Base-by-base conservation (phyloP, 2,797 vertebrate species). In the Dryobates pubescens region DNA sequence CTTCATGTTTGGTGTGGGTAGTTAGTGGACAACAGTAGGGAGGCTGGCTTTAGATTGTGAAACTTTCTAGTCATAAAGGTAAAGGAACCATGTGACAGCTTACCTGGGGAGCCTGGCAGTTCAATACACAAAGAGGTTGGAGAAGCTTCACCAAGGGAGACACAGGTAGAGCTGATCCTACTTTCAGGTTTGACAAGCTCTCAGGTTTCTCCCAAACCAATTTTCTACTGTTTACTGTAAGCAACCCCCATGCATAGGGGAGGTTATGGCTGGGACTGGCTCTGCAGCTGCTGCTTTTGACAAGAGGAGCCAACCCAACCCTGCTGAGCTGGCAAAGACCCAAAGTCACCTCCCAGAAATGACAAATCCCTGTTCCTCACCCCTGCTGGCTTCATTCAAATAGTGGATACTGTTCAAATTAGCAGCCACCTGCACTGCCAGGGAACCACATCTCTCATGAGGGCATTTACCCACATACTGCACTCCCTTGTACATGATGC, bases 201-300 rank as follows among this genome's bases (percentile, higher is more conserved):
- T 75, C 43, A 82, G 57, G 34, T 45, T 76, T 71, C 61, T 94
- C 77, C 71, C 64, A 73, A 3, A 9, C 17, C 22, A 41, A 7
- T 95, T 82, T 73, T 49, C 41, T 43, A 13, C 11, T 1, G 4
- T 14, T 88, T 38, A 15, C 38, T 73, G 45, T 7, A 53, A 89
- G 56, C 13, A 56, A 56, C 9, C 38, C 32, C 63, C 41, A 4
- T 4, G 67, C 70, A 57, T 27, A 86, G 63, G 64, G 70, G 59
- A 88, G 57, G 14, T 68, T 82, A 76, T 95, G 87, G 82, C 82
- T 82, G 56, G 65, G 76, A 30, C 53, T 59, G 53, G 16, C 38
- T 86, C 89, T 70, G 85, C 92, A 94, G 93, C 94, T 96, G 92
- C 82, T 10, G 14, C 77, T 84, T 61, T 90, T 83, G 93, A 88